These are phyloP conservation scores for Neolamprologus tretocephalus DNA, from an alignment of 2,113 vertebrate genomes.

Conservation along the genomic window DNA sequence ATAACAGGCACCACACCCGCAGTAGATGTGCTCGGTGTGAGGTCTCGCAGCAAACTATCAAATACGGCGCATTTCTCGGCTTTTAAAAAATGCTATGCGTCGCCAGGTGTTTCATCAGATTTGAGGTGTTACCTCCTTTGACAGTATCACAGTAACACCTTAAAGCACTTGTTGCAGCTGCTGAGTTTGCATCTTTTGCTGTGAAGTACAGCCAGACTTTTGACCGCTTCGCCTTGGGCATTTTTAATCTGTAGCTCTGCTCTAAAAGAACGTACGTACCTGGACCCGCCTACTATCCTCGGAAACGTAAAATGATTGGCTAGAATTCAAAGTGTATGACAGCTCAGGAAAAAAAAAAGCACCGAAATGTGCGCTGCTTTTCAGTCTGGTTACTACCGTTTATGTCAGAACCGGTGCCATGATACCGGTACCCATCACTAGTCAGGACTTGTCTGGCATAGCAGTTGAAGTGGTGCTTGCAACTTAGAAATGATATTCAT, in stretches of 20 bases:
- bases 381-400: background rate
- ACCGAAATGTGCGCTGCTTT: background rate
- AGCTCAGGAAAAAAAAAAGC: rapidly evolving
- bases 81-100: rapidly evolving
- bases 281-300: rapidly evolving
- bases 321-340: rapidly evolving
- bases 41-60: rapidly evolving
- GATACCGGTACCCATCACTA: background rate
- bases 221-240: rapidly evolving
- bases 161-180: background rate
- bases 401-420: background rate
- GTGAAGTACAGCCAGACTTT: background rate
- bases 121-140: rapidly evolving
- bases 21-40: too few relatives aligned
- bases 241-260: background rate
- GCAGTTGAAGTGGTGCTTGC: background rate
- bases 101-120: background rate
- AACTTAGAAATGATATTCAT: background rate
- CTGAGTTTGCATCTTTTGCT: background rate
- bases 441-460: background rate
- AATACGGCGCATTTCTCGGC: rapidly evolving
- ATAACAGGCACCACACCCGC: too few relatives aligned
- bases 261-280: background rate
- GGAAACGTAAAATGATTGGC: background rate
- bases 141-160: rapidly evolving